Evolutionary conservation across 2,888 invertebrate genomes (phyloP).

Genomic region (Andrena marginata): DNA sequence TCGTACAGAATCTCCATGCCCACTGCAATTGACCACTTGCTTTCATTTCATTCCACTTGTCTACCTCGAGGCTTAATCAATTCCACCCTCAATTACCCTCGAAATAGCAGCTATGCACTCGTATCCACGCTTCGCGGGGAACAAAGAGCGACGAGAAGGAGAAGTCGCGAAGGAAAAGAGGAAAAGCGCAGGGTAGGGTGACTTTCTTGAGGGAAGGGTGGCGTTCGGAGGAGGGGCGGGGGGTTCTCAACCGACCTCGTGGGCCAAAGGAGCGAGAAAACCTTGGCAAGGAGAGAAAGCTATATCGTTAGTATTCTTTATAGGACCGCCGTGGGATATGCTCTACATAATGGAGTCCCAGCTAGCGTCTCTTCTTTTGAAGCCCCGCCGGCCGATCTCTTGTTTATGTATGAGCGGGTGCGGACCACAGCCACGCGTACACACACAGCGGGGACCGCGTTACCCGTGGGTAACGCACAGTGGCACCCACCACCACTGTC

Average conservation of each 20-base stretch:
- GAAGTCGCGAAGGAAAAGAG: not conserved
- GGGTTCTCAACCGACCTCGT: conserved; percentile 36
- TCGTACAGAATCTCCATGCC: no score
- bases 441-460: conserved; percentile 11
- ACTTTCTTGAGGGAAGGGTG: conserved; percentile 44
- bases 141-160: not conserved
- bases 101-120: not conserved
- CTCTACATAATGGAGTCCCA: conserved; percentile 85
- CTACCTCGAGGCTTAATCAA: not conserved
- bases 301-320: conserved; percentile 85
- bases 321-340: conserved; percentile 83
- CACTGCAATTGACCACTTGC: no score
- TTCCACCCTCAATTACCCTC: not conserved
- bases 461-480: conserved; percentile 29
- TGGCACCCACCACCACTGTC: conserved; percentile 27
- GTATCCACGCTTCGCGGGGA: not conserved
- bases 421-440: conserved; percentile 79
- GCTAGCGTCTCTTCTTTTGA: conserved; percentile 84
- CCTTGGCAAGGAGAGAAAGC: conserved; percentile 77
- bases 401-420: conserved; percentile 85
- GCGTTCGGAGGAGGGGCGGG: conserved; percentile 8
- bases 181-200: not conserved
- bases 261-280: conserved; percentile 42
- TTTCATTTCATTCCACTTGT: no score
- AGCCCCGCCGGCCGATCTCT: conserved; percentile 83